Conservation (phyloP, 2,888 invertebrate genomes). For the Protophormia terraenovae region DNA sequence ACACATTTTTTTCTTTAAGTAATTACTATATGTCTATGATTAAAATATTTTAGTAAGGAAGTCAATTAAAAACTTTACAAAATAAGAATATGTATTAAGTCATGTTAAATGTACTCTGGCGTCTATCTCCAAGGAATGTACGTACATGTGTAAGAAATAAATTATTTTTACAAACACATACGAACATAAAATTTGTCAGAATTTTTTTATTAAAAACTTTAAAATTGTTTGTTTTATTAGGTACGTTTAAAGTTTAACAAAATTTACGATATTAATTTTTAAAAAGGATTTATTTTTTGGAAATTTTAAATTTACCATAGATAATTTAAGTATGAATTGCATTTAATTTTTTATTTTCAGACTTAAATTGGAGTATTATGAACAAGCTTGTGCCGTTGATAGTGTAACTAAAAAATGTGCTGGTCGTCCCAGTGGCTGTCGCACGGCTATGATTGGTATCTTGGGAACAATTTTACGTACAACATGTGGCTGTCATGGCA, state of each 20-base stretch:
- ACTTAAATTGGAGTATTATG: slow-evolving; percentile 91
- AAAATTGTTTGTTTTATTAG: not conserved
- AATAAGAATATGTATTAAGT: slow-evolving; percentile 13
- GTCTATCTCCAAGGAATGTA: not conserved
- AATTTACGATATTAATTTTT: not conserved
- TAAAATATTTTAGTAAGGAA: slow-evolving; percentile 37
- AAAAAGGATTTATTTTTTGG: not conserved
- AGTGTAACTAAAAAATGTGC: slow-evolving; percentile 94
- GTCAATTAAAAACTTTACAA: slow-evolving; percentile 50
- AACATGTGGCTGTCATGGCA: slow-evolving; percentile 93
- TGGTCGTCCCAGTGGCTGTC: slow-evolving; percentile 91
- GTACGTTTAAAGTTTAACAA: not conserved
- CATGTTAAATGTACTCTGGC: not conserved
- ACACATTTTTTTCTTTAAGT: slow-evolving; percentile 20
- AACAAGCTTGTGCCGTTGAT: slow-evolving; percentile 95
- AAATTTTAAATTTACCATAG: too few species aligned
- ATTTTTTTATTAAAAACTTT: not conserved
- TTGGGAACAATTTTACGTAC: slow-evolving; percentile 94
- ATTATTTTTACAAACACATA: not conserved
- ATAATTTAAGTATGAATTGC: not conserved
- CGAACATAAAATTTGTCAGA: not conserved
- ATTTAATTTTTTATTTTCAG: slow-evolving; percentile 80
- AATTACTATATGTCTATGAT: slow-evolving; percentile 58
- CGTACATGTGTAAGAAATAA: slow-evolving; percentile 1
- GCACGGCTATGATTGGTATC: slow-evolving; percentile 92